Evolutionary conservation across 35 echinoderm and acorn worm genomes (phyloP), one percentile per base, ranked within the genome.

Genomic region (Heliocidaris tuberculata): DNA sequence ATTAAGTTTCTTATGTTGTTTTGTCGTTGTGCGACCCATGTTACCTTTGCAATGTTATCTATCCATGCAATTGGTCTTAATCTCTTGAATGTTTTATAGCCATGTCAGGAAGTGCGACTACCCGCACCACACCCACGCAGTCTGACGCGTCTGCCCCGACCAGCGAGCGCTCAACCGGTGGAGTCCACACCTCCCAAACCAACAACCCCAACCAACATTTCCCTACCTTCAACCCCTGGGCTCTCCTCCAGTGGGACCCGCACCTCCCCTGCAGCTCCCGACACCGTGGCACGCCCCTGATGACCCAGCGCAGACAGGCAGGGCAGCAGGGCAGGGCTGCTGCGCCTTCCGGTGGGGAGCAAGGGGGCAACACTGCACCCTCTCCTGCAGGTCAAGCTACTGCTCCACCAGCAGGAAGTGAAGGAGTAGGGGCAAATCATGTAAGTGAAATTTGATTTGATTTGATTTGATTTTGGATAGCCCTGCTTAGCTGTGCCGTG

Each of bases 251-350:
- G 65, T 99, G 96, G 96, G 98, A 99, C 86, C 96, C 98, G 10
- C 96, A 96, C 78, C 87, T 99, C 50, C 96, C 95, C 49, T 99
- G 98, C 54, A 94, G 96, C 31, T 99, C 98, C 16, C 96, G 97
- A 32, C 97, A 98, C 86, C 60, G 93, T 19, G 88, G 92, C 59
- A 89, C 95, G 87, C 93, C 95, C 31, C 87, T 94, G 31, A 92
- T 97, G 86, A 94, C 92, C 31, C 31, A 86, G 31, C 65, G 93
- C 12, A 32, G 48, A 47, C 93, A 94, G 60, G 2, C 65, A 78
- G 93, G 86, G 49, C 85, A 90, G 92, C 49, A 24, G 94, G 95
- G 29, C 13, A 54, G 92, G 92, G 9, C 89, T 2, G 56, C 9
- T 19, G 60, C 50, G 30, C 59, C 65, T 21, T 31, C 59, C 13